Base-by-base conservation (phyloP, 2,888 invertebrate species). In the Folsomia candida region DNA sequence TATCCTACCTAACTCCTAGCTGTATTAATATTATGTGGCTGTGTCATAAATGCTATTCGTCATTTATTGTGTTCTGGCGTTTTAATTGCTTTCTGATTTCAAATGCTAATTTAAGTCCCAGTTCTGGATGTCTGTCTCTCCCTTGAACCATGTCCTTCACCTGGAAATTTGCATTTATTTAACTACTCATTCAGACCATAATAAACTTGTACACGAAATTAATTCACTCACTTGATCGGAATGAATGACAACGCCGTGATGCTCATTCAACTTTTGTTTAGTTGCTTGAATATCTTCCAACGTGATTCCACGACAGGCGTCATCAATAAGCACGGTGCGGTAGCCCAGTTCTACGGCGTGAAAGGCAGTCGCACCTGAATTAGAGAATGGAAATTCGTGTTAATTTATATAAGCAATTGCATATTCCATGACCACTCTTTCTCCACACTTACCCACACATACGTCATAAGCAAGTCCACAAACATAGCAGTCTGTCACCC, bases 391-490 rank as follows among this genome's bases (percentile, higher is more conserved):
- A 25, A 71, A 28, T 57, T 9, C 18, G 6, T n/a, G 18, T 6
- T 9, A 57, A 11, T 57, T 11, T 60, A 9, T 14, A 62, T 9
- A 11, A 37, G 62, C 11, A 60, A 20, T 9, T 47, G 18, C 22
- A 60, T 22, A 29, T 27, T n/a, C 6, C n/a, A 37, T 3, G 37
- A 29, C 6, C 37, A 29, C 22, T n/a, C 26, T 9, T 9, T 60
- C 26, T 60, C 6, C 6, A 60, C 28, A 22, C 59, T 59, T 28
- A 37, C 73, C 75, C 6, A 97, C 97, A 83, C 97, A 97, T 60
- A 96, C 92, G 83, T 97, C 97, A 81, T 94, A 95, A 0, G 97
- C 97, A 73, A 97, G 85, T 0, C 97, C 97, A 82, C 96, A 96
- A 54, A 96, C 90, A 83, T 93, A 96, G 79, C 97, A 92, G 83